Base-by-base conservation (phyloP, 1,140 invertebrate species). In the Nomia melanderi region DNA sequence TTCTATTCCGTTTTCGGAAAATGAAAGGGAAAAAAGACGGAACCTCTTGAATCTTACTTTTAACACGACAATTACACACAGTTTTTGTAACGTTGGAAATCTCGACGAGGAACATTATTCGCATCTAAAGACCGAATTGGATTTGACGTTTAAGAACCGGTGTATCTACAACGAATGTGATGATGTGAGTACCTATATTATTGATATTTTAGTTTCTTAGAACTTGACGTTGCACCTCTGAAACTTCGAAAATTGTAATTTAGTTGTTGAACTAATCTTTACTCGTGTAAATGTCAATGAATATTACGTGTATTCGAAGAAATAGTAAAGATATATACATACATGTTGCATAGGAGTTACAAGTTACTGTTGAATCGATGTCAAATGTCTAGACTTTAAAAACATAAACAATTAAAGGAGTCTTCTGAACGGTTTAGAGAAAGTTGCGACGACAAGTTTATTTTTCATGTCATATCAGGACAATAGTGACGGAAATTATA, bases 1-100 rank as follows among this genome's bases (percentile, higher is more conserved):
- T 85, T 85, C 66, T 84, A 85, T 85, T 85, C 44, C 62, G 62
- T 85, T 82, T 85, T 72, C 14, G 27, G 25, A 73, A 79, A 82
- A 74, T 82, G 56, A 53, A 57, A n/a, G n/a, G n/a, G n/a, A n/a
- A n/a, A 62, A 50, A 44, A 53, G 50, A 27, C 14, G 33, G 50
- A n/a, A 73, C 39, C 50, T 44, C 54, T 78, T 41, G 29, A 57
- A 60, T 81, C 57, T 84, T 81, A 78, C n/a, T 82, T 78, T 83
- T 75, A 67, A 78, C 41, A 72, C 27, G 39, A 63, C 67, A 29
- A 33, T 69, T 69, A 69, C 60, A 69, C 60, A 64, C 33, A 27
- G 8, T 60, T 83, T 72, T 60, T 39, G 39, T 47, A 83, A 36
- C 60, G 20, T 44, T 47, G n/a, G 20, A 29, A 53, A 71, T 62